Evolutionary conservation across 2,113 vertebrate genomes (phyloP).

Genomic region (Istiophorus platypterus): DNA sequence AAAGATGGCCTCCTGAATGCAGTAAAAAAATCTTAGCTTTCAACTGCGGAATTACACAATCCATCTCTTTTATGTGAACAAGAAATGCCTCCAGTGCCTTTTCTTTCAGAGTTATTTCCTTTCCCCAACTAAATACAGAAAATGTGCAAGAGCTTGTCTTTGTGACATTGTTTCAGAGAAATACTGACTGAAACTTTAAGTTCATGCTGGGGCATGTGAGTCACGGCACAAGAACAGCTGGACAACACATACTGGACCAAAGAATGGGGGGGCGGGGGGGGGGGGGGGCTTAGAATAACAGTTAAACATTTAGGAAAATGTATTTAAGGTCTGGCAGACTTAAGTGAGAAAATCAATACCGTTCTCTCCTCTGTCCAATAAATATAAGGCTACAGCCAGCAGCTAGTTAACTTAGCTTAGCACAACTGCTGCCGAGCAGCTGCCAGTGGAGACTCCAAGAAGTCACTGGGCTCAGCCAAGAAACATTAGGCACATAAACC

Average conservation of each 20-base stretch:
- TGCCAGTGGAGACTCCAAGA: background rate
- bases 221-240: background rate
- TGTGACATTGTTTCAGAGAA: slow-evolving; percentile 5
- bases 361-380: background rate
- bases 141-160: slow-evolving; percentile 9
- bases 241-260: background rate
- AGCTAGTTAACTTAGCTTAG: background rate
- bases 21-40: slow-evolving; percentile 25
- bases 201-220: background rate
- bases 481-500: background rate
- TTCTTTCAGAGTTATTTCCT: slow-evolving; percentile 31
- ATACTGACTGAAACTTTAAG: slow-evolving; percentile 8
- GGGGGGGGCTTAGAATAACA: background rate
- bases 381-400: background rate
- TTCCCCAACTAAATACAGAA: background rate
- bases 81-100: slow-evolving; percentile 34
- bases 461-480: slow-evolving; percentile 1
- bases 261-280: background rate
- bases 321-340: background rate
- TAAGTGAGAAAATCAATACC: background rate
- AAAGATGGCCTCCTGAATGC: background rate
- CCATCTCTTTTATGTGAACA: slow-evolving; percentile 39
- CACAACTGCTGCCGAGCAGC: background rate
- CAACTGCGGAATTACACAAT: slow-evolving; percentile 33
- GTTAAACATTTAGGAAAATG: background rate